Evolutionary conservation across 2,113 vertebrate genomes (phyloP), one percentile per base, ranked within the genome.

Genomic region (Sinocyclocheilus anshuiensis): DNA sequence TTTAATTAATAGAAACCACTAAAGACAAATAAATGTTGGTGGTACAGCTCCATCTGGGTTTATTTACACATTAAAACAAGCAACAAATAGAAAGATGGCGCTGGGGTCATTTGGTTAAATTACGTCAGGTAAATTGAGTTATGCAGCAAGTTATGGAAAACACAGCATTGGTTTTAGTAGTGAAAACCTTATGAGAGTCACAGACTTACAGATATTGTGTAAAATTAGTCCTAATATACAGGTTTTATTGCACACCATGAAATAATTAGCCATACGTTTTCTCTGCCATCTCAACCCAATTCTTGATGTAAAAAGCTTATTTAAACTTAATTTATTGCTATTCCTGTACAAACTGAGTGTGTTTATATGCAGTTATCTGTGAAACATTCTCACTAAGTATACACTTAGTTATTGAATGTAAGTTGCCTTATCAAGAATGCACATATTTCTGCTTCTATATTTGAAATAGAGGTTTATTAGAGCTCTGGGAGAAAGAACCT

Each of bases 21-120:
- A 20, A 79, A 79, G 29, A 61, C 55, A 79, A 39, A 39, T 2
- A 79, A 57, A 55, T 36, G 53, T 79, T 57, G 50, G 29, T 78
- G 11, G 33, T 74, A 10, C 20, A 22, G 53, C 24, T 29, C 24
- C 77, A 39, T 59, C 53, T 79, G 53, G 77, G 22, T 6, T 63
- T 63, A 24, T 63, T 80, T 80, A 61, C 22, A 39, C 50, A 79
- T 79, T 18, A 79, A 79, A 36, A 80, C 77, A 42, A 63, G 29
- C 11, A 59, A 11, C 57, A 63, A 24, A 63, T 61, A 42, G 26
- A 81, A 81, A 48, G 15, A 26, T 8, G 74, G 20, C 4, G 1
- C 7, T 45, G 15, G n/a, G 36, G 10, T 24, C 33, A 18, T 81
- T n/a, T 42, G n/a, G 18, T 65, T 65, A 13, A 81, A 48, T 65